Evolutionary conservation across 1,140 invertebrate genomes (phyloP).

Genomic region (Drosophila obscura): DNA sequence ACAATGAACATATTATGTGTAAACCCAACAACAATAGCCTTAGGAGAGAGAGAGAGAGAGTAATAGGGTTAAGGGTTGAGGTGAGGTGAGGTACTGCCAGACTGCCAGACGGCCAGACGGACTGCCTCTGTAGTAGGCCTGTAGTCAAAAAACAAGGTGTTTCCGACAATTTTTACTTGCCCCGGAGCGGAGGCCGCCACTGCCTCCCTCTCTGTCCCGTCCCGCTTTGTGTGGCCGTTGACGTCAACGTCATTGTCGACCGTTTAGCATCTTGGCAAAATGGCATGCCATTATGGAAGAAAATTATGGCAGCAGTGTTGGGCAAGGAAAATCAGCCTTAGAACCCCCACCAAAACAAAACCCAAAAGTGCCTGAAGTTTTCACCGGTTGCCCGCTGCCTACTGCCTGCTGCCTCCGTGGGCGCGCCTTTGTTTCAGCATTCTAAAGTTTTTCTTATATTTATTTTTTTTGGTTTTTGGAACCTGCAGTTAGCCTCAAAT

Average conservation of each 20-base stretch:
- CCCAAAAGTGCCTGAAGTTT: too few relatives aligned
- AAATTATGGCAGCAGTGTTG: too few relatives aligned
- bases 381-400: too few relatives aligned
- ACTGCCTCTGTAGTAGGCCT: slow-evolving; percentile 1
- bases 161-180: slow-evolving; percentile 60
- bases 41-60: slow-evolving; percentile 11
- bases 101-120: slow-evolving; percentile 13
- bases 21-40: slow-evolving; percentile 45
- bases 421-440: too few relatives aligned
- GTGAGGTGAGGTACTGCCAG: too few relatives aligned
- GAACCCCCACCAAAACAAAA: too few relatives aligned
- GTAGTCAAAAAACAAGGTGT: slow-evolving; percentile 66
- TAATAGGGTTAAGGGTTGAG: not conserved
- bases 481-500: slow-evolving; percentile 44
- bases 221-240: slow-evolving; percentile 10
- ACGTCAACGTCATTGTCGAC: slow-evolving; percentile 52
- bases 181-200: slow-evolving; percentile 1
- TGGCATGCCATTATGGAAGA: slow-evolving; percentile 11
- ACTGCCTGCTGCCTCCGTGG: too few relatives aligned
- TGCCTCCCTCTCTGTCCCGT: too few relatives aligned
- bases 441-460: too few relatives aligned
- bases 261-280: slow-evolving; percentile 48
- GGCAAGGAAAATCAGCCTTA: too few relatives aligned
- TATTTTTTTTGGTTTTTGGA: slow-evolving; percentile 12
- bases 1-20: slow-evolving; percentile 72